Conservation (phyloP, 2,113 vertebrate genomes). For the Engraulis encrasicolus region DNA sequence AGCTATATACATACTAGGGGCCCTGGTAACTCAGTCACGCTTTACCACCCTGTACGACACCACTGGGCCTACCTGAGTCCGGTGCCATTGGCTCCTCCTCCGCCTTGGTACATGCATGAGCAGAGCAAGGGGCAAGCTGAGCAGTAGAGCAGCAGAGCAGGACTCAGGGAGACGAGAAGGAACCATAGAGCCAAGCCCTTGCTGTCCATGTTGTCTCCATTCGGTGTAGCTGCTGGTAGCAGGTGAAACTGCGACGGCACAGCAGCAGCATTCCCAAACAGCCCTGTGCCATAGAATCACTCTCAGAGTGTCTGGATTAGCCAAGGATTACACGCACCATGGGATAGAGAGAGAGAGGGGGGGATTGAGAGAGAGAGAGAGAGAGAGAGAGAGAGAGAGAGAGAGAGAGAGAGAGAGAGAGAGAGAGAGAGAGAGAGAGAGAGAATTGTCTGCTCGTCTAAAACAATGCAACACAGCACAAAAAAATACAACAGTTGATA, state of each 20-base stretch:
- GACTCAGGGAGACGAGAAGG: slow-evolving; percentile 63
- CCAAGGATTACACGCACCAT: slow-evolving; percentile 77
- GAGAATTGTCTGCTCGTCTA: background rate
- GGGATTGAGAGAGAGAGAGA: slow-evolving; percentile 1
- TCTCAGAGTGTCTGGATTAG: slow-evolving; percentile 75
- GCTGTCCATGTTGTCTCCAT: background rate
- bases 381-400: slow-evolving; percentile 14
- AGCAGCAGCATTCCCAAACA: slow-evolving; percentile 54
- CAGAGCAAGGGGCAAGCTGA: slow-evolving; percentile 83
- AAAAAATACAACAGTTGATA: too few relatives aligned
- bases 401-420: background rate
- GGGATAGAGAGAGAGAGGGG: slow-evolving; percentile 40
- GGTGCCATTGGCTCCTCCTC: slow-evolving; percentile 74
- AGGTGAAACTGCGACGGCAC: slow-evolving; percentile 24
- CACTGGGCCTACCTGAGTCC: slow-evolving; percentile 81
- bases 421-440: slow-evolving; percentile 4
- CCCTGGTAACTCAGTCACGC: too few relatives aligned
- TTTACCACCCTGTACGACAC: too few relatives aligned
- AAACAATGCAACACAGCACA: too few relatives aligned
- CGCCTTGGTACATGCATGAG: slow-evolving; percentile 76
- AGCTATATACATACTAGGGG: too few relatives aligned
- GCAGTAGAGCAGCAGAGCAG: slow-evolving; percentile 53
- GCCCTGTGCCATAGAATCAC: slow-evolving; percentile 60
- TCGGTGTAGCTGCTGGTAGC: slow-evolving; percentile 70
- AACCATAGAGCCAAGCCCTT: slow-evolving; percentile 62